Conservation (phyloP, 2,888 invertebrate species). For the Petrolisthes cinctipes region DNA sequence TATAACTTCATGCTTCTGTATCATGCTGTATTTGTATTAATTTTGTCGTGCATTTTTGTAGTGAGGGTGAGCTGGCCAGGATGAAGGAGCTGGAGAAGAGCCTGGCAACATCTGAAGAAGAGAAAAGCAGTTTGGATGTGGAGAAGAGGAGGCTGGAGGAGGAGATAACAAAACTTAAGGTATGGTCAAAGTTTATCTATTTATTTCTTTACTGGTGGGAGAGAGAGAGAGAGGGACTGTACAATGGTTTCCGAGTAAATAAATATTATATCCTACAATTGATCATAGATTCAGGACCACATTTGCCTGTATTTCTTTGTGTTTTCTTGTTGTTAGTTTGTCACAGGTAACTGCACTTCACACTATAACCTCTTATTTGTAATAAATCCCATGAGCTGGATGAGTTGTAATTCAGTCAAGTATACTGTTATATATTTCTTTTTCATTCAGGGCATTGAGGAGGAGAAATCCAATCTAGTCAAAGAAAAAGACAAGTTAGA, state of each 20-base stretch:
- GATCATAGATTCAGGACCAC: too few species aligned
- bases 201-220: too few species aligned
- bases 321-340: too few species aligned
- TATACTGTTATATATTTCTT: too few species aligned
- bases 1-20: background rate
- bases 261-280: too few species aligned
- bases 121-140: constrained; percentile 20
- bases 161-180: constrained; percentile 42
- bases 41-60: background rate
- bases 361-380: too few species aligned
- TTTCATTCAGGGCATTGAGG: constrained; percentile 45
- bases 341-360: too few species aligned
- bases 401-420: too few species aligned
- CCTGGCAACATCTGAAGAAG: constrained; percentile 32
- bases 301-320: too few species aligned
- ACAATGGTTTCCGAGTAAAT: too few species aligned
- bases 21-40: background rate
- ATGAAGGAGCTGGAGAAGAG: constrained; percentile 45
- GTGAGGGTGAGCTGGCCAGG: constrained; percentile 42
- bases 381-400: too few species aligned
- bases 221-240: too few species aligned
- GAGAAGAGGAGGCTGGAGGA: constrained; percentile 37
- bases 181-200: background rate
- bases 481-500: constrained; percentile 72
- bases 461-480: constrained; percentile 49